Evolutionary conservation across 92 coral and sea anemone genomes (phyloP), one percentile per base, ranked within the genome.

Genomic region (Hydrozoanthus gracilis): DNA sequence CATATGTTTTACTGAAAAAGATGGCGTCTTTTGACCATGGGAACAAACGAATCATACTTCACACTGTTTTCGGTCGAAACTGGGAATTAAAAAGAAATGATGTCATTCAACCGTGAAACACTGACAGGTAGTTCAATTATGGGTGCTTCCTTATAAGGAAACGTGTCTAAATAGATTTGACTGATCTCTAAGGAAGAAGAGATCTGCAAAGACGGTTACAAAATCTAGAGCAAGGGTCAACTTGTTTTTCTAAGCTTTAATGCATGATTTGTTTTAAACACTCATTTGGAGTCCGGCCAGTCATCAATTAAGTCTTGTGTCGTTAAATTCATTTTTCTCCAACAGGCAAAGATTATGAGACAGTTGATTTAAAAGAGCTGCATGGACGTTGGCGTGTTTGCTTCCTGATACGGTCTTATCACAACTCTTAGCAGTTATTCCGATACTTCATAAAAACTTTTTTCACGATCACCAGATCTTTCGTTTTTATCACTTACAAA

Each of bases 41-140:
- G 18, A 47, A 10, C 27, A 6, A 15, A 46, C 35, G 48, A 79
- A 45, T 79, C 85, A 80, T 80, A 17, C 27, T 80, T 80, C 73
- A 49, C 51, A 17, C 16, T 62, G 74, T 67, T 80, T 10, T 49
- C 61, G 73, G 35, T 61, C 74, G 60, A 65, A 48, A 65, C 39
- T 65, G 61, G 13, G 15, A 51, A 18, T 15, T 64, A 46, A 65
- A 80, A 66, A 64, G 85, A 80, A 80, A 80, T 80, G 85, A 80
- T 80, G 85, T 80, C 85, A 80, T 80, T 80, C 75, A 80, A 65
- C 85, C 73, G 56, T 65, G 72, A n/a, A 73, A 80, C 54, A 6
- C 45, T 13, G 69, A 51, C 73, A 65, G 62, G 73, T 66, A 80
- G 73, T 65, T 80, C 74, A 80, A 45, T 46, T 80, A 48, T 64